phyloP scores from a whole-genome alignment of 2,888 invertebrate species.

The Pediacus dermestoides region DNA sequence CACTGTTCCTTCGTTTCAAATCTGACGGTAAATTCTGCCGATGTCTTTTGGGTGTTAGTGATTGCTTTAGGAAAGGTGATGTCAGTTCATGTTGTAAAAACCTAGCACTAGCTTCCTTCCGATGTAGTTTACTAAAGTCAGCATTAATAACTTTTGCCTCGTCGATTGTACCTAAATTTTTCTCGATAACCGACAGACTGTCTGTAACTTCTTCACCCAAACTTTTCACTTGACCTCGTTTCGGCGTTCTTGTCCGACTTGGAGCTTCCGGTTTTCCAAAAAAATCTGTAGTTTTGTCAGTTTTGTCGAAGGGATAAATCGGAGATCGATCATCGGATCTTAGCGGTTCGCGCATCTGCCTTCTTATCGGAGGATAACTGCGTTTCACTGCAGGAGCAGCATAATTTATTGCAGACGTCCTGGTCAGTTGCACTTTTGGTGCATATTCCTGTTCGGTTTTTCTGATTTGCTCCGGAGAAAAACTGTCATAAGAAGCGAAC shows the following conservation, averaged over 20 bases:
- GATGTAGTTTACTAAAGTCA: constrained; percentile 4
- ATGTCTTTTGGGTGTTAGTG: constrained; percentile 45
- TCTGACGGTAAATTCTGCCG: constrained; percentile 42
- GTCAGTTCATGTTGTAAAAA: constrained; percentile 20
- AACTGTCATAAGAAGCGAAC: constrained; percentile 27
- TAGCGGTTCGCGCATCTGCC: constrained; percentile 43
- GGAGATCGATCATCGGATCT: constrained; percentile 35
- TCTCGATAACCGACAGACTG: constrained; percentile 39
- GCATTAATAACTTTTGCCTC: constrained; percentile 36
- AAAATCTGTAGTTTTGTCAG: constrained; percentile 39
- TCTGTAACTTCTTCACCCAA: constrained; percentile 54
- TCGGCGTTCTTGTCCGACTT: constrained; percentile 37
- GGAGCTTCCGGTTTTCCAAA: constrained; percentile 45
- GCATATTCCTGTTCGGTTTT: background rate
- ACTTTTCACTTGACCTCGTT: constrained; percentile 45
- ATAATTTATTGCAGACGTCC: constrained; percentile 34
- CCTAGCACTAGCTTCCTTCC: constrained; percentile 10
- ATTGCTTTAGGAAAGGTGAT: constrained; percentile 20
- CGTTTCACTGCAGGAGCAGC: constrained; percentile 9
- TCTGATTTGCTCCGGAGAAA: constrained; percentile 21
- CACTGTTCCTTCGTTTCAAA: constrained; percentile 68
- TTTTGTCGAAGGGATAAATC: constrained; percentile 36
- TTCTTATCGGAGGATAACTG: constrained; percentile 56
- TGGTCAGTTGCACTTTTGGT: constrained; percentile 30
- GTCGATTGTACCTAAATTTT: constrained; percentile 44